Evolutionary conservation across 2,888 invertebrate genomes (phyloP), one percentile per base, ranked within the genome.

Genomic region (Tetragonula carbonaria): DNA sequence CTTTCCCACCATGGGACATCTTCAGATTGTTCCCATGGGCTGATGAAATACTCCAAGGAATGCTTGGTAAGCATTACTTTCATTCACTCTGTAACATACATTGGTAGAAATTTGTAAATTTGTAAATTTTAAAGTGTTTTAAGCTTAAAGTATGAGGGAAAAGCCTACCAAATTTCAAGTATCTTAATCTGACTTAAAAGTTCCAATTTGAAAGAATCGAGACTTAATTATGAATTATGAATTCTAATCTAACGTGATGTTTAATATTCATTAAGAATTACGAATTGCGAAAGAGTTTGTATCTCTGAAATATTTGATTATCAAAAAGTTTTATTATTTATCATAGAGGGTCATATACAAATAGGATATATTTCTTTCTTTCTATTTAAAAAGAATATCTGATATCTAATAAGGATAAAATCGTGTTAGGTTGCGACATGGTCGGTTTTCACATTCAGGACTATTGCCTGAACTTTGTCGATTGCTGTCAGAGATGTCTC

Each of bases 1-100:
- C 99, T 0, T 99, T 99, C 94, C 98, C 98, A 21, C 97, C 98
- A 21, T 98, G 98, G 98, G 98, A 98, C 92, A 98, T 98, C 88
- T 98, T 98, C 94, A 96, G 98, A 84, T 95, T 98, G 74, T 97
- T 98, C 91, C 98, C 98, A 2, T 98, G 98, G 98, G 97, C 98
- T n/a, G 98, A 98, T 94, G 98, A 98, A 95, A 97, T 99, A 78
- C 95, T 99, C 51, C 98, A 98, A 94, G 98, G 98, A 86, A 97
- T 99, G 96, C 95, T 99, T 74, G 97, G 97, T 96, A 95, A 95
- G 94, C 45, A 8, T 45, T 8, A 45, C 73, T 50, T 63, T 62
- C 57, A 21, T 16, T 28, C 14, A 59, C 21, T 16, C 21, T 50
- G 45, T 45, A 45, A 45, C 45, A 45, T 11, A 55, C 23, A 8